Conservation (phyloP, 2,113 vertebrate species). For the Piliocolobus tephrosceles region DNA sequence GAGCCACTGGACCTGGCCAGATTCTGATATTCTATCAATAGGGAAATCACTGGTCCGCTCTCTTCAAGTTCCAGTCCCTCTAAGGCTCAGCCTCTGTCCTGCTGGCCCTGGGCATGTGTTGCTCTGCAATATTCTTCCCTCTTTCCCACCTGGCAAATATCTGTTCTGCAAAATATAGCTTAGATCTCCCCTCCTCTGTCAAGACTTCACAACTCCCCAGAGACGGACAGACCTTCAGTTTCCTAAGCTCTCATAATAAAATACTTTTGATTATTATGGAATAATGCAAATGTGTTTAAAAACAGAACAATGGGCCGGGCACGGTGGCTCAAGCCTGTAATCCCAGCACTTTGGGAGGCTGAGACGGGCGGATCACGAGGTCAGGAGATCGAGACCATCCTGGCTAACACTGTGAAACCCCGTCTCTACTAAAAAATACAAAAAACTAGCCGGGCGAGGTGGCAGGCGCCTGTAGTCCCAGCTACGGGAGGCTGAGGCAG, state of each 20-base stretch:
- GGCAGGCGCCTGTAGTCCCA: too few species aligned
- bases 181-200: background rate
- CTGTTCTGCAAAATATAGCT: background rate
- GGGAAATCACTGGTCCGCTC: background rate
- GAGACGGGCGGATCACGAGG: too few species aligned
- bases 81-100: fast-evolving
- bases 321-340: too few species aligned
- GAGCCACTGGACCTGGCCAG: too few species aligned
- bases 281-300: background rate
- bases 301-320: background rate
- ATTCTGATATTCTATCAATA: background rate
- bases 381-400: too few species aligned
- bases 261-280: background rate
- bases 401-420: too few species aligned
- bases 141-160: background rate
- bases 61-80: fast-evolving
- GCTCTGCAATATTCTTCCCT: background rate
- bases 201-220: background rate
- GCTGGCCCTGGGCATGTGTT: background rate
- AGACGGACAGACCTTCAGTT: background rate
- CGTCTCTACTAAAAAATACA: too few species aligned
- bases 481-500: too few species aligned
- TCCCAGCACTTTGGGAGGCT: too few species aligned
- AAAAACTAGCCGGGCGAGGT: too few species aligned
- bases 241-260: background rate